Base-by-base conservation (phyloP, 2,113 vertebrate species). In the Ceratotherium simum region DNA sequence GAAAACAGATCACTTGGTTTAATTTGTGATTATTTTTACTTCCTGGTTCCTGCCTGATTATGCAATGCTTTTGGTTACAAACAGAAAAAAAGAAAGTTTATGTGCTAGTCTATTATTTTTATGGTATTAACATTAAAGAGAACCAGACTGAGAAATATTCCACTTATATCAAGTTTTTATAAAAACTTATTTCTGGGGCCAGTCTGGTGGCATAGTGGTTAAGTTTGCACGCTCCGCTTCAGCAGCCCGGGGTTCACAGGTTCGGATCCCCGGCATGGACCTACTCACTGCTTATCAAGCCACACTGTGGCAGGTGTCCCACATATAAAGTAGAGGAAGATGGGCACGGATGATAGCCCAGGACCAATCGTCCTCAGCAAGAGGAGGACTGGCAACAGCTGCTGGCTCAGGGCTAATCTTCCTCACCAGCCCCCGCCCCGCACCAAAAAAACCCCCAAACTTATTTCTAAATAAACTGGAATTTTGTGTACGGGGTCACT, bases 21-120 rank as follows among this genome's bases (percentile, higher is more conserved):
- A 95, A 97, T 93, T 98, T 96, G 87, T 64, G 60, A 96, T 97
- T 96, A 95, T 97, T 97, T 97, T 92, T 90, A 96, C 78, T 95
- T 98, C 95, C 82, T 87, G 51, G 72, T 97, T 96, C 86, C 89
- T 93, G 78, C 29, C 54, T 67, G 86, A 95, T 98, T 93, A 90
- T 60, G 91, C 58, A 97, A 97, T 67, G 69, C 42, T 88, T 94
- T 89, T 42, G 56, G 83, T 97, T 93, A 70, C 85, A 83, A 88
- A 93, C 25, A 95, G 67, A 60, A 93, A 95, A 89, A 94, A 94
- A 46, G n/a, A 83, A 93, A 85, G 39, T 83, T 92, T 65, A 62
- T 69, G 58, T 62, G 67, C 69, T 36, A 42, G n/a, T 42, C 58
- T 90, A 25, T 76, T 81, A 84, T 92, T 90, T 96, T 96, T 84